Base-by-base conservation (phyloP, 1,140 invertebrate genomes). In the Pollicipes pollicipes region DNA sequence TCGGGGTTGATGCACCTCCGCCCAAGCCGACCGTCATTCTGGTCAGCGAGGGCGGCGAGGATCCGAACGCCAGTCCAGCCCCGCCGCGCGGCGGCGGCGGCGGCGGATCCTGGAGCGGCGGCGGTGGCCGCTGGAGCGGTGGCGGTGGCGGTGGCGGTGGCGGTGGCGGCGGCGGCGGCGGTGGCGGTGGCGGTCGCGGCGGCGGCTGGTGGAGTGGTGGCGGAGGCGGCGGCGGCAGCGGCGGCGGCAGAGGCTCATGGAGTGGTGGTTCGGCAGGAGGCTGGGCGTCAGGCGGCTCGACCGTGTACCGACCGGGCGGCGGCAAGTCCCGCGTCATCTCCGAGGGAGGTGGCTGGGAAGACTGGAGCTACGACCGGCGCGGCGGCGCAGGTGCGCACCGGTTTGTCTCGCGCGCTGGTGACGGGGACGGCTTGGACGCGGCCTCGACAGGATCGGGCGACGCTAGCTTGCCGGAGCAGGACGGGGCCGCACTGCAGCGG, bases 31-130 rank as follows among this genome's bases (percentile, higher is more conserved):
- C 45, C 21, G 45, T 58, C 45, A 21, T 58, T 10, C 21, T 58
- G 45, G 45, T 58, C 37, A 72, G 26, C 31, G 63, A 32, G 24
- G 45, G 45, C 45, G 45, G 45, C 45, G 45, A 58, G 45, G 45
- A 58, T 24, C 45, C 45, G 2, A 58, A 24, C 10, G 45, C 45
- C 21, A 24, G 21, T 21, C 13, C 13, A 3, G 13, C 24, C 13
- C 45, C 45, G 45, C 45, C 45, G 6, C 2, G 2, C 45, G 17
- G 45, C 45, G 45, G 45, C 45, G 35, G 35, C 35, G 45, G 45
- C 45, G 45, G 45, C 17, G 45, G 45, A 3, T 58, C 45, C 17
- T 58, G 45, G 45, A 58, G 45, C 45, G 45, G 21, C 24, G 45
- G 21, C 21, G 45, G 45, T 21, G 45, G 45, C 17, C 24, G 13